Evolutionary conservation across 2,113 vertebrate genomes (phyloP).

Genomic region (Odocoileus virginianus): DNA sequence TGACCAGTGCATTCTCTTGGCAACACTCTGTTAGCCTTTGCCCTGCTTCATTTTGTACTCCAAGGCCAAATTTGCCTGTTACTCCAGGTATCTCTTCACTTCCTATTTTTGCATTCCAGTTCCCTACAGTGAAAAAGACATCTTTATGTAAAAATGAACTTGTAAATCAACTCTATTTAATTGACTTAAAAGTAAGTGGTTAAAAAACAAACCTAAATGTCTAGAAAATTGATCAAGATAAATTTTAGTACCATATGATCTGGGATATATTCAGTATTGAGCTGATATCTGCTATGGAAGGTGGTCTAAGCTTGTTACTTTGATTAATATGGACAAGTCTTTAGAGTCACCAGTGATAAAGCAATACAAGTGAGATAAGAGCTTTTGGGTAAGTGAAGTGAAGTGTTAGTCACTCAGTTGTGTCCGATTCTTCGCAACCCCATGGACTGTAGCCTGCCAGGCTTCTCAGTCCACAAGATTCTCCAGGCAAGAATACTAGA

Average conservation of each 20-base stretch:
- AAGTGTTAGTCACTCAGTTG: background rate
- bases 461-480: background rate
- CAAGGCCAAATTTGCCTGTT: background rate
- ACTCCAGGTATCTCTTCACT: background rate
- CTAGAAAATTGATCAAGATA: background rate
- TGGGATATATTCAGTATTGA: background rate
- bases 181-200: background rate
- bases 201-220: background rate
- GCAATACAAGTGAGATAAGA: background rate
- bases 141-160: background rate
- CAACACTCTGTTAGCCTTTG: background rate
- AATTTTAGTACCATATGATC: background rate
- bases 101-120: background rate
- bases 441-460: background rate
- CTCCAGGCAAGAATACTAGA: background rate
- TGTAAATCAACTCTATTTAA: background rate
- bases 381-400: background rate
- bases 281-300: background rate
- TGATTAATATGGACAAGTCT: background rate
- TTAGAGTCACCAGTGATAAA: background rate
- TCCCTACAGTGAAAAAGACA: background rate
- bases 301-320: background rate
- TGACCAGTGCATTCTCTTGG: background rate
- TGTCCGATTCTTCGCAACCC: background rate
- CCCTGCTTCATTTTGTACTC: background rate